Evolutionary conservation across 2,113 vertebrate genomes (phyloP), one percentile per base, ranked within the genome.

Genomic region (Toxostoma redivivum): DNA sequence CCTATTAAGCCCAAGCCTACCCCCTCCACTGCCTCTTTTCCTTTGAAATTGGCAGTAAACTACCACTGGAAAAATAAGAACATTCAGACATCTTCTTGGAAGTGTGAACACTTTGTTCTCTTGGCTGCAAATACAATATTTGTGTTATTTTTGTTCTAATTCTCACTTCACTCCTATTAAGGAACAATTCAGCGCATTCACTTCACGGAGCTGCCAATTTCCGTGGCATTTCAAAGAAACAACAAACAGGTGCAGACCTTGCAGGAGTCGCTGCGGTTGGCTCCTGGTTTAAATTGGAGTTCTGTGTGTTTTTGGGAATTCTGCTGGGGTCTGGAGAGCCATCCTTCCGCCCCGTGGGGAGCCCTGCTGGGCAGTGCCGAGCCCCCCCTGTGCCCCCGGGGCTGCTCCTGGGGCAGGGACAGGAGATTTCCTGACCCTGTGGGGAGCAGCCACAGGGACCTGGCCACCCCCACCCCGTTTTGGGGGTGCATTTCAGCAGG

Each of bases 401-500:
- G 45, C 45, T 61, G 12, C 11, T 1, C 9, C 0, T 3, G 24
- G n/a, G 2, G 0, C 13, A 31, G 30, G 2, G 35, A 69, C 60
- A 10, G 20, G 38, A 6, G 65, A 17, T 35, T 51, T 81, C 54
- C 69, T 88, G 60, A 4, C 30, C 0, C 0, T 24, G 31, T 3
- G 19, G 7, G 1, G 35, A 72, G 76, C 1, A 4, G 22, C 50
- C 44, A 35, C 6, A 5, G 53, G 57, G 18, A 5, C 40, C n/a
- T 5, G 21, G 33, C 22, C 31, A 2, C 64, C 16, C 24, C 45
- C 60, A 7, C 3, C 33, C 35, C 16, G 0, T 38, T 12, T 6
- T 53, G 19, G 56, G 72, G 25, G 1, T 5, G 17, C 2, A 1
- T 71, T 66, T 57, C 28, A 17, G 16, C 38, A 22, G 3, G 20